These are phyloP conservation scores for Acleris laterana DNA, from an alignment of 2,888 invertebrate genomes.

Conservation along the genomic window DNA sequence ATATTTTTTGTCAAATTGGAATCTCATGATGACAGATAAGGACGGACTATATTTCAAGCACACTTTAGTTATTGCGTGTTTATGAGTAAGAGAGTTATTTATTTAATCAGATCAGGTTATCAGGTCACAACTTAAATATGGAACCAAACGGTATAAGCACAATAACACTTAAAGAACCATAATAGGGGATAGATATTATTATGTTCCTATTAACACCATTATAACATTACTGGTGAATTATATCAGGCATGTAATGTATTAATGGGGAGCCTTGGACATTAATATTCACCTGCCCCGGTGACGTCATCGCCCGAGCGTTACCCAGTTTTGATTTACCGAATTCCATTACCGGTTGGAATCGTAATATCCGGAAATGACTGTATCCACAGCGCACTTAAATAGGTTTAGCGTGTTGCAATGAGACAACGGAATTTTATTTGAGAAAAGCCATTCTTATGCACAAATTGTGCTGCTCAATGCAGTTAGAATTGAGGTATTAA, in stretches of 20 bases:
- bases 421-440: slow-evolving; percentile 1
- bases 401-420: slow-evolving; percentile 12
- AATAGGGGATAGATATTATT: too few relatives aligned
- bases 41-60: too few relatives aligned
- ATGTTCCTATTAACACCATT: neutral
- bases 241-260: slow-evolving; percentile 5
- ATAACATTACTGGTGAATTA: neutral
- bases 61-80: too few relatives aligned
- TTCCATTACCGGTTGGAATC: slow-evolving; percentile 46
- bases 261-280: slow-evolving; percentile 38
- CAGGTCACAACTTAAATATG: too few relatives aligned
- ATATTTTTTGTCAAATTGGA: too few relatives aligned
- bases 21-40: too few relatives aligned
- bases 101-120: too few relatives aligned
- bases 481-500: neutral
- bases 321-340: slow-evolving; percentile 52
- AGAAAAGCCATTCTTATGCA: neutral
- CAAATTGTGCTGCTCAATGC: neutral
- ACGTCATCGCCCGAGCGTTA: slow-evolving; percentile 48
- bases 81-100: too few relatives aligned
- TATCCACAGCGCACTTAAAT: slow-evolving; percentile 30
- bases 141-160: too few relatives aligned
- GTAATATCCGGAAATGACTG: slow-evolving; percentile 37
- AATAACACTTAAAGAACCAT: too few relatives aligned
- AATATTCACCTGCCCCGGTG: slow-evolving; percentile 50